Conservation (phyloP, 2,797 vertebrate genomes). For the Pangasius larnaudii region DNA sequence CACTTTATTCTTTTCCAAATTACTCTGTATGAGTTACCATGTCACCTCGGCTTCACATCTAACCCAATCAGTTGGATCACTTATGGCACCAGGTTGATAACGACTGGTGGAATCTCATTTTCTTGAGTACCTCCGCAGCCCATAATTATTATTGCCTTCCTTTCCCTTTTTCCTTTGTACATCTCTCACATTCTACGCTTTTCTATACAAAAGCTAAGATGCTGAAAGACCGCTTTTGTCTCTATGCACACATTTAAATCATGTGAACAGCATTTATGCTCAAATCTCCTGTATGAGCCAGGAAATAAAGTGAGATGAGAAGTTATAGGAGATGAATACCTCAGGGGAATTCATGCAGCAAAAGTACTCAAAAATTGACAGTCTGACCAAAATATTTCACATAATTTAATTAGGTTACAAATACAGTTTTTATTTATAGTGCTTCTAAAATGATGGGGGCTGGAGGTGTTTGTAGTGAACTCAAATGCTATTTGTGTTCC, state of each 20-base stretch:
- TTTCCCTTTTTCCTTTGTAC: conserved; percentile 57
- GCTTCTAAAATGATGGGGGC: conserved; percentile 67
- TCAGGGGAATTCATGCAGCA: conserved; percentile 75
- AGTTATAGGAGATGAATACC: conserved; percentile 76
- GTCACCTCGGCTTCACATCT: conserved; percentile 67
- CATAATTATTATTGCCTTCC: conserved; percentile 72
- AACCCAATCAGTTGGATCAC: conserved; percentile 64
- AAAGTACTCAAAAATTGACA: conserved; percentile 74
- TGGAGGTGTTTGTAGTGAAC: conserved; percentile 60
- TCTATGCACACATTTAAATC: conserved; percentile 78
- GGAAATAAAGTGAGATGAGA: conserved; percentile 74
- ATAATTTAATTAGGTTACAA: conserved; percentile 82
- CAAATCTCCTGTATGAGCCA: conserved; percentile 76
- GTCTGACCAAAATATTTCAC: conserved; percentile 74
- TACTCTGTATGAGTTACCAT: conserved; percentile 47
- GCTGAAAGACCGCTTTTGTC: conserved; percentile 78
- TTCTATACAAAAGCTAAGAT: conserved; percentile 75
- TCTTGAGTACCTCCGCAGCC: conserved; percentile 63
- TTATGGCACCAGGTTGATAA: conserved; percentile 71
- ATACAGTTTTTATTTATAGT: conserved; percentile 82
- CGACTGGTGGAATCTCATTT: conserved; percentile 70
- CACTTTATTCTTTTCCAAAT: conserved; percentile 54
- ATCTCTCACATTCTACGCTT: conserved; percentile 73
- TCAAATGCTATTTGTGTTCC: neutral
- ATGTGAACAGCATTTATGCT: conserved; percentile 81